Base-by-base conservation (phyloP, 2,797 vertebrate species). In the Gambusia yucatana region DNA sequence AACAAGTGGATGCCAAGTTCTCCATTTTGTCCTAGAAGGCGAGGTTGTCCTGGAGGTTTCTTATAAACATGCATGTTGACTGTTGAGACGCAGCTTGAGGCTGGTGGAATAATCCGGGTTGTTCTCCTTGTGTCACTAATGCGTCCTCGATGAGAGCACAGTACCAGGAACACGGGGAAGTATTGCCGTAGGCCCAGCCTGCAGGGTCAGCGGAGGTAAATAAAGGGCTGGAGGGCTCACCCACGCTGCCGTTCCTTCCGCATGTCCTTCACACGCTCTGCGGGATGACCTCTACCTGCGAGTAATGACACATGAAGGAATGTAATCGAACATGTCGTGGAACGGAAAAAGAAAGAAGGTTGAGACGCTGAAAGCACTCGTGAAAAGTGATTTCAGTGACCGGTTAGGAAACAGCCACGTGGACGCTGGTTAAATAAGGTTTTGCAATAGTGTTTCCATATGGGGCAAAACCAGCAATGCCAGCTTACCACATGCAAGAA, bases 61-160 rank as follows among this genome's bases (percentile, higher is more conserved):
- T 82, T 88, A 86, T 90, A 91, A 94, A 92, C 89, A 87, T 4
- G 46, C 41, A 28, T 91, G 92, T 92, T 95, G 87, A 91, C 89
- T 87, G 84, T 93, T 89, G 33, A 79, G 88, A 89, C 69, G 65
- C 36, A 50, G 73, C 41, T 80, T 82, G 28, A 85, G 84, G 83
- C 80, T 80, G 87, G 84, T 83, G 76, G 76, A 89, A 88, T 87
- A 87, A 91, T 92, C 83, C 47, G 52, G 88, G 84, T 74, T 79
- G 76, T 69, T 69, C 65, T 43, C 22, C 65, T 69, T 76, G 73
- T 77, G 77, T 76, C 46, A 43, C 57, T 77, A 63, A 77, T 67
- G 59, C 82, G 75, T 71, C 73, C 72, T 87, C 80, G 67, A 52
- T 1, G 9, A 71, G 67, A 87, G 83, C 75, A 73, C 82, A 79